Conservation (phyloP, 2,113 vertebrate species). For the Oreochromis tanganicae region DNA sequence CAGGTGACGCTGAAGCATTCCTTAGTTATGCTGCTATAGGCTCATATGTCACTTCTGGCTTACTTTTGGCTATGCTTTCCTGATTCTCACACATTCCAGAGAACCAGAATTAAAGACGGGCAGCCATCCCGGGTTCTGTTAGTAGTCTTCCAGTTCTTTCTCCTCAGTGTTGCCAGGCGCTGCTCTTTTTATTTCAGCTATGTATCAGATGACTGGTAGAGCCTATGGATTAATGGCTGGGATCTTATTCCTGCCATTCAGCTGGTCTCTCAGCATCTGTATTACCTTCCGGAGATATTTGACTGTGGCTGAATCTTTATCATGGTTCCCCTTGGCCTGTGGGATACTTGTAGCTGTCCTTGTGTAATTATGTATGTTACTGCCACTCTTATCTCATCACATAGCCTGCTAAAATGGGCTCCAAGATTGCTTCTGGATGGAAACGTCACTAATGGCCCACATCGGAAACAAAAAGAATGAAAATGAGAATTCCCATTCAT, state of each 20-base stretch:
- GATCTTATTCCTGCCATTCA: not conserved
- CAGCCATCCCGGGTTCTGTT: not conserved
- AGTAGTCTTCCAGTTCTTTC: not conserved
- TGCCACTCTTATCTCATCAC: not conserved
- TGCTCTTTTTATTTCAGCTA: not conserved
- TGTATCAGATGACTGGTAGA: not conserved
- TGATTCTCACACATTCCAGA: not conserved
- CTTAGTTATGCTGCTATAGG: not conserved
- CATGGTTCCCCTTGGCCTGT: not conserved
- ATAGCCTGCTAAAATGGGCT: not conserved
- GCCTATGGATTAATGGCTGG: not conserved
- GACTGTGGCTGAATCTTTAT: not conserved
- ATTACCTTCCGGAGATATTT: not conserved
- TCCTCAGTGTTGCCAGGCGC: rapidly evolving
- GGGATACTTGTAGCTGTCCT: not conserved
- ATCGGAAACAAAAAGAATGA: not conserved
- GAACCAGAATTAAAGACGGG: not conserved
- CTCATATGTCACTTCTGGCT: not conserved
- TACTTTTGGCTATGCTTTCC: not conserved
- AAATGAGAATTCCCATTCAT: not conserved
- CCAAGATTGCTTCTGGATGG: not conserved
- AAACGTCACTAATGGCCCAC: not conserved
- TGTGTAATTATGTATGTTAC: not conserved
- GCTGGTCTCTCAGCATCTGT: not conserved
- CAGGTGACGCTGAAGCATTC: rapidly evolving